Base-by-base conservation (phyloP, 64 coral and sea anemone genomes). In the Catalaphyllia jardinei region DNA sequence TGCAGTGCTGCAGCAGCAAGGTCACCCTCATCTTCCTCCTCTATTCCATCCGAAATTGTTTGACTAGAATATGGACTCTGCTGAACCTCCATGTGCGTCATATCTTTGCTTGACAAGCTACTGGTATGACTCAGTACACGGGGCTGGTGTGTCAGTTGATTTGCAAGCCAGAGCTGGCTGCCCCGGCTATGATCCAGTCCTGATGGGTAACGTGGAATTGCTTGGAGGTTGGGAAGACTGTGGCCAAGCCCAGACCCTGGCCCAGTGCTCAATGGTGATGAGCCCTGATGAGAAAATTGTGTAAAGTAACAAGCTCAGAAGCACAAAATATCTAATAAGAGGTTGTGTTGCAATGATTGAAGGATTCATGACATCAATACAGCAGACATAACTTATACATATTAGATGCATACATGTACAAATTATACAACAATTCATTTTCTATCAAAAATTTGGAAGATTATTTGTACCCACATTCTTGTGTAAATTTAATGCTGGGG, bases 141-240 rank as follows among this genome's bases (percentile, higher is more conserved):
- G 24, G 91, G 52, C 22, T 86, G 80, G 74, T 94, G 88, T 25
- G 87, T 63, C 22, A 90, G 24, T 7, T 74, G 54, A 30, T 62
- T 86, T 33, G 86, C 75, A 20, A 91, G 74, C 60, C 95, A 51
- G 39, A 98, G 77, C 13, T 90, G 93, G 87, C 89, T 95, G 63
- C 92, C 75, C 6, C 91, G 94, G 24, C 88, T 52, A 27, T 80
- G 93, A 46, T 99, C 97, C 60, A 92, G 69, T 52, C 89, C 92
- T 54, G 91, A 86, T 62, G 92, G 76, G 29, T 91, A 86, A 55
- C 88, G 88, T 74, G 93, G 93, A 75, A 95, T 92, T 42, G 90
- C 90, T 84, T 98, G 96, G 16, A 98, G 93, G 49, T 98, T 98
- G 71, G 96, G 96, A 60, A 98, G 93, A 93, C 93, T 98, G 72